Evolutionary conservation across 35 echinoderm and acorn worm species (phyloP).

Genomic region (Apostichopus californicus): DNA sequence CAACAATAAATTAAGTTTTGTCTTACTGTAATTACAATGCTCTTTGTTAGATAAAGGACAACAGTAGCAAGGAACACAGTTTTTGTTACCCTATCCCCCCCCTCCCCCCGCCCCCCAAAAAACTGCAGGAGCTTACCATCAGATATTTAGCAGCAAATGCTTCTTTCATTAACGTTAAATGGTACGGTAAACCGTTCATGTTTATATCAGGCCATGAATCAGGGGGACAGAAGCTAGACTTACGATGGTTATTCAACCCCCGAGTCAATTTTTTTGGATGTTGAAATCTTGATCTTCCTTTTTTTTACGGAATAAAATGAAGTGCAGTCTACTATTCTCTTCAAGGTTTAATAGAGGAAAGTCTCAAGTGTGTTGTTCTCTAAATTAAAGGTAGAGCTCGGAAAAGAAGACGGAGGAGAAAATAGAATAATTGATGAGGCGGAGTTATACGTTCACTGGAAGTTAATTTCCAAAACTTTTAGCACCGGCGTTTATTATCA

Average conservation of each 20-base stretch:
- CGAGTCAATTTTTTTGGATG: neutral
- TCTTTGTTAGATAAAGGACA: neutral
- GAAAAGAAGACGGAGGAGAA: neutral
- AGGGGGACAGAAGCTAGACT: neutral
- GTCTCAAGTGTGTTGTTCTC: conserved; percentile 8
- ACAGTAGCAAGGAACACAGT: neutral
- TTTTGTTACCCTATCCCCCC: neutral
- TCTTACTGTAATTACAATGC: neutral
- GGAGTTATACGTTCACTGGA: conserved; percentile 35
- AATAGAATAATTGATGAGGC: conserved; percentile 35
- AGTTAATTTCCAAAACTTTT: conserved; percentile 50
- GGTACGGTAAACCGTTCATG: neutral
- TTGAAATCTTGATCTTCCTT: neutral
- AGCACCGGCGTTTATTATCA: conserved; percentile 42
- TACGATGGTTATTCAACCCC: neutral
- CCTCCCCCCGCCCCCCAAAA: no score
- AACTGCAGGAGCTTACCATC: neutral
- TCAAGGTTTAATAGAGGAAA: neutral
- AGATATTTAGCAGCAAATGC: neutral
- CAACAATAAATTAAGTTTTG: neutral
- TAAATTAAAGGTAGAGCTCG: conserved; percentile 7
- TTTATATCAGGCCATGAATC: conserved; percentile 9
- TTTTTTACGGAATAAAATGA: neutral
- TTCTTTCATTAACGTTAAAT: neutral
- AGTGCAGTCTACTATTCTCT: neutral